Percentiles rank a stretch among this genome's conserved stretches.
phyloP scores from a whole-genome alignment of 2,888 invertebrate species.

The Lordiphosa andalusiaca region DNA sequence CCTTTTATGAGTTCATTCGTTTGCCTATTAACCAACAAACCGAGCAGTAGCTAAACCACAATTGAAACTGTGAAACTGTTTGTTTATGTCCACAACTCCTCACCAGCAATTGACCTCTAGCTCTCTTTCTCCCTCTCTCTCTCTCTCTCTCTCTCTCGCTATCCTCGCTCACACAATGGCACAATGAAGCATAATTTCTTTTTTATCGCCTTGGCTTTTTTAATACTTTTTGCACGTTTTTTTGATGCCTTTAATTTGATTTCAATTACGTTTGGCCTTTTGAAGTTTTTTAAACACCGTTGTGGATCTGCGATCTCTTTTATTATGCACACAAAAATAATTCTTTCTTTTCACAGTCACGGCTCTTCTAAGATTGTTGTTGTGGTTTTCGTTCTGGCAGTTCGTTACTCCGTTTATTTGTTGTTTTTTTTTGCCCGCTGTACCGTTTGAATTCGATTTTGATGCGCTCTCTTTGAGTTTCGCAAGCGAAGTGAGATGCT shows the following conservation, averaged over 20 bases:
- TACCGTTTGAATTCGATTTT: conserved; percentile 56
- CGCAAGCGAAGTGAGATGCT: conserved; percentile 65
- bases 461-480: conserved; percentile 74
- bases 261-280: conserved; percentile 70
- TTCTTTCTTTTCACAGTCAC: conserved; percentile 42
- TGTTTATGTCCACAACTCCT: conserved; percentile 16
- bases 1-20: conserved; percentile 67
- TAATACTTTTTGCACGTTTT: conserved; percentile 22
- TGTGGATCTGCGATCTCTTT: conserved; percentile 19
- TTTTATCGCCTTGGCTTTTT: conserved; percentile 58
- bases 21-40: conserved; percentile 42
- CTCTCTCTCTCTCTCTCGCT: conserved; percentile 4
- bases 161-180: conserved; percentile 50
- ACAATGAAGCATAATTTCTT: conserved; percentile 74
- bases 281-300: conserved; percentile 54
- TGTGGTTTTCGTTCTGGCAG: conserved; percentile 21
- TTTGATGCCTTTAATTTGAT: conserved; percentile 68
- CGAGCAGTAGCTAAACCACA: conserved; percentile 5
- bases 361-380: conserved; percentile 25
- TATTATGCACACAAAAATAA: conserved; percentile 57
- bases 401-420: conserved; percentile 49
- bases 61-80: conserved; percentile 11
- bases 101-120: conserved; percentile 33
- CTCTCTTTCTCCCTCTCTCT: conserved; percentile 12
- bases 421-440: conserved; percentile 31